A percentile compares a stretch with the other conserved stretches of the same genome.
These are phyloP conservation scores for Poeciliopsis prolifica DNA, from an alignment of 2,113 vertebrate genomes.

Conservation along the genomic window DNA sequence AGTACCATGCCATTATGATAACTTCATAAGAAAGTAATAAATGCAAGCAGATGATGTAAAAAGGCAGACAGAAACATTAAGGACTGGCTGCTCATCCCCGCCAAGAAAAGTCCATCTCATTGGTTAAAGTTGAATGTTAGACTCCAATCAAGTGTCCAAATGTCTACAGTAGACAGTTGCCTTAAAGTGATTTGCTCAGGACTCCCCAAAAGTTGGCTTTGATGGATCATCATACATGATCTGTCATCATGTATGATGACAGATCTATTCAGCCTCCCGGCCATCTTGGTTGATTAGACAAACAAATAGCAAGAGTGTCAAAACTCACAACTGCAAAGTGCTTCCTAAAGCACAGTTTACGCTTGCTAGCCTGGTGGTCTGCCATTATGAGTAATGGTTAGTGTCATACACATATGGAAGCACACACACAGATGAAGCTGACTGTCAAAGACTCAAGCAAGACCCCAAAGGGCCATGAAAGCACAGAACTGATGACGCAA, in stretches of 20 bases:
- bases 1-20: conserved; percentile 32
- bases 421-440: conserved; percentile 29
- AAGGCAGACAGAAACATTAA: conserved; percentile 11
- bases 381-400: conserved; percentile 77
- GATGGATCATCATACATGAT: too few species aligned
- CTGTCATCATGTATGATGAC: conserved; percentile 13
- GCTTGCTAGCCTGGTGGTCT: conserved; percentile 81
- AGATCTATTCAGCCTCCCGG: conserved; percentile 54
- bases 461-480: conserved; percentile 59
- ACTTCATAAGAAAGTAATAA: conserved; percentile 46
- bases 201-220: conserved; percentile 33
- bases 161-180: conserved; percentile 17
- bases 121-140: conserved; percentile 18
- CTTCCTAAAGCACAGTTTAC: conserved; percentile 81
- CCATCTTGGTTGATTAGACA: conserved; percentile 77
- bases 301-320: conserved; percentile 80
- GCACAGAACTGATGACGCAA: conserved; percentile 62
- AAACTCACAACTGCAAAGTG: conserved; percentile 74
- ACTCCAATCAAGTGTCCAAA: conserved; percentile 23
- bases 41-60: conserved; percentile 36
- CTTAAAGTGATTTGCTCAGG: conserved; percentile 36
- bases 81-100: conserved; percentile 10
- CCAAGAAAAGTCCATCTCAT: conserved; percentile 4
- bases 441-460: conserved; percentile 50
- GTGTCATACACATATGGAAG: conserved; percentile 54